Percentiles rank a stretch among this genome's conserved stretches.
Evolutionary conservation across 2,797 vertebrate species (phyloP).

Genomic region (Peromyscus eremicus): DNA sequence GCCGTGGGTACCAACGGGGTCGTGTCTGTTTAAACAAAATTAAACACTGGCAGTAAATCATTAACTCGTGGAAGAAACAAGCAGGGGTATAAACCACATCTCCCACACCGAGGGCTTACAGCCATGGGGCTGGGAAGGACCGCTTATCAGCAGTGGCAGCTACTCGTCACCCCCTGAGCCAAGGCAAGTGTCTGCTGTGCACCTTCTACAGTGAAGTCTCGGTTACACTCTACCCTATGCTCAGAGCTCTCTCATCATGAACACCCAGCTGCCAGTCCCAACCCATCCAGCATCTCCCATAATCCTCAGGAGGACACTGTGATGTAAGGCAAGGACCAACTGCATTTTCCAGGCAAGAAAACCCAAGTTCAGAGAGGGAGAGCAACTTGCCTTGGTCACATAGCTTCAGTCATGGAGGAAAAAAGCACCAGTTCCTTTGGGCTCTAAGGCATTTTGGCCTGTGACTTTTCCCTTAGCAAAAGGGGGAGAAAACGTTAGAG

Average conservation of each 20-base stretch:
- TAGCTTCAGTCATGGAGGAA: not conserved
- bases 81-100: slow-evolving; percentile 21
- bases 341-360: not conserved
- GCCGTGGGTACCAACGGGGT: slow-evolving; percentile 72
- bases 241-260: not conserved
- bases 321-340: not conserved
- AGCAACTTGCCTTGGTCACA: not conserved
- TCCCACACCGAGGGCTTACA: not conserved
- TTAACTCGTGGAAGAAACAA: slow-evolving; percentile 73
- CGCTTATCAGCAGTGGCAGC: not conserved
- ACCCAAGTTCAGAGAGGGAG: slow-evolving; percentile 20
- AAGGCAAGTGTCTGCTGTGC: not conserved
- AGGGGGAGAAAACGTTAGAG: not conserved
- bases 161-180: not conserved
- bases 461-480: not conserved
- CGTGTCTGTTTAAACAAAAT: slow-evolving; percentile 79
- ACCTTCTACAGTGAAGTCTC: not conserved
- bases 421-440: not conserved
- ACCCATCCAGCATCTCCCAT: not conserved
- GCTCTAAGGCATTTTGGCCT: not conserved
- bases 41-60: slow-evolving; percentile 73
- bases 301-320: not conserved
- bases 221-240: not conserved
- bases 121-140: not conserved
- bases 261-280: accelerated